A percentile compares a stretch with the other conserved stretches of the same genome.
Evolutionary conservation across 2,113 vertebrate genomes (phyloP).

Genomic region (Excalfactoria chinensis): DNA sequence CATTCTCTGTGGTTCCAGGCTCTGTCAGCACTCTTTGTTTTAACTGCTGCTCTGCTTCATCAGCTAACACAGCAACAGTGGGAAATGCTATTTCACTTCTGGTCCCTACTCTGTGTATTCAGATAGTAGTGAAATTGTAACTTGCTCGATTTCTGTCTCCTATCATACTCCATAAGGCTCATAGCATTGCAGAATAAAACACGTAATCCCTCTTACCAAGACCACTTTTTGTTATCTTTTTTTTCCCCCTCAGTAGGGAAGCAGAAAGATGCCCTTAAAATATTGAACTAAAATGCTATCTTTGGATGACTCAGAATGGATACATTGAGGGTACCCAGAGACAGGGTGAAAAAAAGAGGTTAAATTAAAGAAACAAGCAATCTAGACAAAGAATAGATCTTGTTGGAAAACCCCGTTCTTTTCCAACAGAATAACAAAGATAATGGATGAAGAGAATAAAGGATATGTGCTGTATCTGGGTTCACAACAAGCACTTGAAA

Average conservation of each 20-base stretch:
- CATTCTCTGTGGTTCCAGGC: neutral
- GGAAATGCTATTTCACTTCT: neutral
- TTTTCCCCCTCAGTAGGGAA: neutral
- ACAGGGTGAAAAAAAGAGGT: neutral
- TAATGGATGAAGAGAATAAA: conserved; percentile 3
- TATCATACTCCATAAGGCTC: neutral
- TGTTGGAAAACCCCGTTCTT: conserved; percentile 10
- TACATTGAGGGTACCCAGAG: neutral
- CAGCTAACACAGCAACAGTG: neutral
- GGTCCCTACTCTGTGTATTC: neutral
- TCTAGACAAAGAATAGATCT: neutral
- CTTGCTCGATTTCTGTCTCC: neutral
- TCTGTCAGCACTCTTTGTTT: conserved; percentile 44
- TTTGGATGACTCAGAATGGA: conserved; percentile 6
- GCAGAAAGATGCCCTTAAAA: neutral
- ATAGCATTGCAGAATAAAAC: neutral
- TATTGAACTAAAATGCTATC: neutral
- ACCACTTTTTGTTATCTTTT: neutral
- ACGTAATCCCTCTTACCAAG: neutral
- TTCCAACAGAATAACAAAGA: conserved; percentile 17
- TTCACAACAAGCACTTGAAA: conserved; percentile 27
- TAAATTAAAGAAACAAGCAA: conserved; percentile 14
- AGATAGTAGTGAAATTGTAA: neutral
- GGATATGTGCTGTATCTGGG: neutral
- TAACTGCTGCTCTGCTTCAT: neutral